Percentiles rank a stretch among this genome's conserved stretches.
Evolutionary conservation across 2,888 invertebrate genomes (phyloP).

Genomic region (Yponomeuta evonymella): DNA sequence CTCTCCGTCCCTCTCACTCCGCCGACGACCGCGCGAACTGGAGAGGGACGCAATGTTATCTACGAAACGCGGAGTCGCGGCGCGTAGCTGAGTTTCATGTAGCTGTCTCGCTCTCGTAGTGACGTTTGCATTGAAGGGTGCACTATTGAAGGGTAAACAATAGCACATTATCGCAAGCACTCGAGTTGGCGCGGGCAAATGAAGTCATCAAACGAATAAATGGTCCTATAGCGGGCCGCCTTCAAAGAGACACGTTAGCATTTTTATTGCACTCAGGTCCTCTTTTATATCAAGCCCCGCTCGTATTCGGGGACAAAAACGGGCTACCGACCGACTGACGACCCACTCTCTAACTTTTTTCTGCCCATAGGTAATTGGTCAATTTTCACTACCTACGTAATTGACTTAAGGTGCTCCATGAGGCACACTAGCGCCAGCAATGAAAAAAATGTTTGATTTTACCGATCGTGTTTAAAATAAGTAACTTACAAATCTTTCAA

Average conservation of each 20-base stretch:
- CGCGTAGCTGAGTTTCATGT: constrained; percentile 40
- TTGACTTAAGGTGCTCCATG: background rate
- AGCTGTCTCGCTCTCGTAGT: constrained; percentile 59
- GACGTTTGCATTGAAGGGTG: constrained; percentile 68
- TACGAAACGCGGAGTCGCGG: constrained; percentile 44
- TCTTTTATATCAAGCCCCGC: constrained; percentile 38
- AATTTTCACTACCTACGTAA: constrained; percentile 27
- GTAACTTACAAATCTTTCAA: too few species aligned
- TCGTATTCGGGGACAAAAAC: constrained; percentile 48
- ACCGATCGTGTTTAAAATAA: too few species aligned
- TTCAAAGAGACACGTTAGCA: constrained; percentile 58
- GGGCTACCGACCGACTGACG: background rate
- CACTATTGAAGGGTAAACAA: constrained; percentile 76
- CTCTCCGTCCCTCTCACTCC: constrained; percentile 52
- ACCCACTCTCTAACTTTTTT: constrained; percentile 1
- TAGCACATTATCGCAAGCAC: constrained; percentile 73
- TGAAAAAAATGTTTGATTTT: too few species aligned
- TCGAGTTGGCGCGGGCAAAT: constrained; percentile 68
- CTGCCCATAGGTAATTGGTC: constrained; percentile 30
- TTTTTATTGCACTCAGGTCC: constrained; percentile 68
- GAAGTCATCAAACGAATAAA: constrained; percentile 76
- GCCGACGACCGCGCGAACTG: constrained; percentile 29
- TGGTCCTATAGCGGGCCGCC: constrained; percentile 62
- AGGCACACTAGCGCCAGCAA: too few species aligned
- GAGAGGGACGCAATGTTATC: constrained; percentile 51